These are phyloP conservation scores for Bujurquina vittata DNA, from an alignment of 2,113 vertebrate genomes.

Conservation along the genomic window DNA sequence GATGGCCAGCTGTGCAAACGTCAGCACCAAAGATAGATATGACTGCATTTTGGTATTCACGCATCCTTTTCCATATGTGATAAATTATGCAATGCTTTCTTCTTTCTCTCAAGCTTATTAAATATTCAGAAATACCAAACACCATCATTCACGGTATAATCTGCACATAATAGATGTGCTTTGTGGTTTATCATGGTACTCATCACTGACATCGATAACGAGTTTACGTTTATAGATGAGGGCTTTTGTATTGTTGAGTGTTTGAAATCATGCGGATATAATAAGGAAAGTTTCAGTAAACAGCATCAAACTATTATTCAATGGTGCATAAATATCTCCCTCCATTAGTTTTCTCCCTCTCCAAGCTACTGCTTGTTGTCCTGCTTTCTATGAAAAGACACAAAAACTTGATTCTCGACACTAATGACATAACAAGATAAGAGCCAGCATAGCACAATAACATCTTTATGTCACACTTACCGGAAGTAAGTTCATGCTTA, in stretches of 20 bases:
- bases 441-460: background rate
- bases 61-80: background rate
- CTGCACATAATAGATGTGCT: background rate
- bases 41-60: background rate
- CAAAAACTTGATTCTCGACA: background rate
- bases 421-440: background rate
- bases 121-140: constrained; percentile 19
- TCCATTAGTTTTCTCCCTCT: background rate
- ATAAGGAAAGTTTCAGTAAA: constrained; percentile 41
- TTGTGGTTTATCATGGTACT: background rate
- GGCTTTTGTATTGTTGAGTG: constrained; percentile 13
- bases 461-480: background rate
- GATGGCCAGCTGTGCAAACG: background rate
- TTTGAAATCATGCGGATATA: constrained; percentile 5
- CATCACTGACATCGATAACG: background rate
- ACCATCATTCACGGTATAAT: background rate
- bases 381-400: background rate
- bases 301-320: background rate
- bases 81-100: background rate
- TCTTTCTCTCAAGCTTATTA: background rate
- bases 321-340: background rate
- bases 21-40: constrained; percentile 27
- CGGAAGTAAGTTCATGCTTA: background rate
- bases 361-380: background rate
- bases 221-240: background rate